These are phyloP conservation scores for Amphimedon queenslandica DNA, from an alignment of 37 sponge, comb jelly and placozoan genomes.

Conservation along the genomic window DNA sequence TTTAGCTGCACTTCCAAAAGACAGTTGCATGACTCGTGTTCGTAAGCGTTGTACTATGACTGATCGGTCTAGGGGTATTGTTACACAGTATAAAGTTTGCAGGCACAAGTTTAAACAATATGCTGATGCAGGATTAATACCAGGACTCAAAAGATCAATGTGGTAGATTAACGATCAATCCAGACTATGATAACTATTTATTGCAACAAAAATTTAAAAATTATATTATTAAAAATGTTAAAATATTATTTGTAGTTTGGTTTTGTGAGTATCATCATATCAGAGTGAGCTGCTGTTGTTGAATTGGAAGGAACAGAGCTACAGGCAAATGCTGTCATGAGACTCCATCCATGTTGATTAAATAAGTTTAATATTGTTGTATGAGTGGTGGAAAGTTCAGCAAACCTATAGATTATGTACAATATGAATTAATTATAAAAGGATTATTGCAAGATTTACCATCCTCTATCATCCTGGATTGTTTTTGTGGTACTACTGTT, in stretches of 20 bases:
- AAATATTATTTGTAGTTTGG: too few relatives aligned
- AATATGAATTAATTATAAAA: slow-evolving; percentile 1
- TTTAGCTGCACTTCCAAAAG: slow-evolving; percentile 44
- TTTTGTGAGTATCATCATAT: slow-evolving; percentile 39
- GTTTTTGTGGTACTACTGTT: slow-evolving; percentile 24
- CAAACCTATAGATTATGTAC: slow-evolving; percentile 23
- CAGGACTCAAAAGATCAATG: slow-evolving; percentile 63
- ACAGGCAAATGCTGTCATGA: slow-evolving; percentile 49
- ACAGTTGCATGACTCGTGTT: slow-evolving; percentile 59
- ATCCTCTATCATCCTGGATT: slow-evolving; percentile 47
- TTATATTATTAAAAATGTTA: too few relatives aligned
- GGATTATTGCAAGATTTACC: slow-evolving; percentile 19
- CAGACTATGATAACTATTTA: too few relatives aligned
- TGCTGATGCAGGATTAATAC: slow-evolving; percentile 56
- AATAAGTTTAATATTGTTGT: slow-evolving; percentile 49
- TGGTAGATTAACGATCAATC: too few relatives aligned
- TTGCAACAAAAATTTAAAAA: too few relatives aligned
- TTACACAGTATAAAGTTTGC: slow-evolving; percentile 46
- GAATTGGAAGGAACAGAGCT: slow-evolving; percentile 16
- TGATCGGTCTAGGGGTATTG: slow-evolving; percentile 59
- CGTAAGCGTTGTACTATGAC: slow-evolving; percentile 71
- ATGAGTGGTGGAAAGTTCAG: slow-evolving; percentile 36
- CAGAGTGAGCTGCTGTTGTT: slow-evolving; percentile 8
- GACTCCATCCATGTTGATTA: slow-evolving; percentile 61
- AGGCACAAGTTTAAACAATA: slow-evolving; percentile 61